A percentile compares a stretch with the other conserved stretches of the same genome.
Conservation (phyloP, 2,113 vertebrate species). For the Typhlomys cinereus region DNA sequence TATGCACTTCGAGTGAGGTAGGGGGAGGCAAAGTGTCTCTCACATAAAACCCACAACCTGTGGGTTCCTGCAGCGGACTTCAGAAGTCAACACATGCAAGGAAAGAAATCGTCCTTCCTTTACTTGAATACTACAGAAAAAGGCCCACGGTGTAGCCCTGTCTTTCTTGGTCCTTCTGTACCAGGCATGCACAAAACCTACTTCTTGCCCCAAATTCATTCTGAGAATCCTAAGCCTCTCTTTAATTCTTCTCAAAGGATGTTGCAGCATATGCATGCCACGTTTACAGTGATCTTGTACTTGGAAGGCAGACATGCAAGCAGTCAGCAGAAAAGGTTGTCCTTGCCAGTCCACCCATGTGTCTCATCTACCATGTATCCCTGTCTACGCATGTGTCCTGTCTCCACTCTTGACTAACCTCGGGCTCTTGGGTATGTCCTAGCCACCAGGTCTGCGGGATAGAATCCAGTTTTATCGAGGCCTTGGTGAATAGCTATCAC, state of each 20-base stretch:
- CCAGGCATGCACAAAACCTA: neutral
- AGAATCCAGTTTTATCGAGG: too few species aligned
- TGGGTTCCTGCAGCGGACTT: neutral
- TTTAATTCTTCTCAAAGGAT: neutral
- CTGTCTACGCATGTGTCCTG: too few species aligned
- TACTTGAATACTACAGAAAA: neutral
- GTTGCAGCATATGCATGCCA: neutral
- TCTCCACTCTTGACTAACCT: neutral
- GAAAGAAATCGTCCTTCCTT: neutral
- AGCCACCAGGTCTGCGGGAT: neutral
- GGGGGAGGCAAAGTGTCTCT: slow-evolving; percentile 60
- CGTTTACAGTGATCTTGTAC: neutral
- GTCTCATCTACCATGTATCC: too few species aligned
- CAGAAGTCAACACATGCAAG: neutral
- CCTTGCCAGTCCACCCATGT: neutral
- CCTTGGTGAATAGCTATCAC: neutral
- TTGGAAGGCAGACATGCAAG: neutral
- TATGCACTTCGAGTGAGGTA: slow-evolving; percentile 34
- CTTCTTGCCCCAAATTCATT: neutral
- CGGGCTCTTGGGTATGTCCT: neutral
- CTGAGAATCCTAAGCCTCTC: neutral
- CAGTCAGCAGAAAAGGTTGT: neutral
- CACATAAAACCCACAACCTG: neutral
- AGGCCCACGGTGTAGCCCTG: neutral
- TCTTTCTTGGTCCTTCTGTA: slow-evolving; percentile 28